A percentile compares a stretch with the other conserved stretches of the same genome.
These are phyloP conservation scores for Falco concolor DNA, from an alignment of 2,797 vertebrate genomes.

Conservation along the genomic window DNA sequence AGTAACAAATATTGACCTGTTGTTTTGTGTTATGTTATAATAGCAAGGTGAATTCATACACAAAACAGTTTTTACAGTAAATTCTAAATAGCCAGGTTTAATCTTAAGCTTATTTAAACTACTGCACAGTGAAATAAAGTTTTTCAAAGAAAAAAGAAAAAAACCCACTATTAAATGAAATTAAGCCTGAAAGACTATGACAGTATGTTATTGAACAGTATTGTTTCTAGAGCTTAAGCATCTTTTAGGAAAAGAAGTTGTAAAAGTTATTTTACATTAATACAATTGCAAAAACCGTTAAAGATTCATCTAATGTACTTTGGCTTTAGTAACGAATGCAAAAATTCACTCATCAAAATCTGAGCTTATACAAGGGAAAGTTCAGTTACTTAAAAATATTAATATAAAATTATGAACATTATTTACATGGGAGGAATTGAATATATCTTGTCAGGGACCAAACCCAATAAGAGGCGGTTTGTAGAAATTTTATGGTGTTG, in stretches of 20 bases:
- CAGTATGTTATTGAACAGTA: background rate
- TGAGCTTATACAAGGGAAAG: constrained; percentile 3
- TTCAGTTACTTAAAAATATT: constrained; percentile 55
- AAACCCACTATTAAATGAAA: background rate
- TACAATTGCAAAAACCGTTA: background rate
- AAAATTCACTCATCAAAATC: constrained; percentile 38
- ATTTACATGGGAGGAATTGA: constrained; percentile 47
- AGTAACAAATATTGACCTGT: background rate
- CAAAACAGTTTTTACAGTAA: background rate
- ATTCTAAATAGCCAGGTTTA: constrained; percentile 19
- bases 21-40: background rate
- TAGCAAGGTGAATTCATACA: background rate
- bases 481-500: background rate
- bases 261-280: constrained; percentile 27
- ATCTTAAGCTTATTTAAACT: constrained; percentile 47
- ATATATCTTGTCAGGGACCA: background rate
- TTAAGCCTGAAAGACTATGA: constrained; percentile 4
- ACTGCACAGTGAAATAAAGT: background rate
- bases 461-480: background rate
- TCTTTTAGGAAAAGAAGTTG: constrained; percentile 26
- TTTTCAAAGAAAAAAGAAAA: background rate
- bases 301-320: background rate
- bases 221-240: constrained; percentile 1
- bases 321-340: constrained; percentile 25
- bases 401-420: constrained; percentile 60